A percentile compares a stretch with the other conserved stretches of the same genome.
phyloP scores from a whole-genome alignment of 2,888 invertebrate genomes.

The Chymomyza fuscimana region DNA sequence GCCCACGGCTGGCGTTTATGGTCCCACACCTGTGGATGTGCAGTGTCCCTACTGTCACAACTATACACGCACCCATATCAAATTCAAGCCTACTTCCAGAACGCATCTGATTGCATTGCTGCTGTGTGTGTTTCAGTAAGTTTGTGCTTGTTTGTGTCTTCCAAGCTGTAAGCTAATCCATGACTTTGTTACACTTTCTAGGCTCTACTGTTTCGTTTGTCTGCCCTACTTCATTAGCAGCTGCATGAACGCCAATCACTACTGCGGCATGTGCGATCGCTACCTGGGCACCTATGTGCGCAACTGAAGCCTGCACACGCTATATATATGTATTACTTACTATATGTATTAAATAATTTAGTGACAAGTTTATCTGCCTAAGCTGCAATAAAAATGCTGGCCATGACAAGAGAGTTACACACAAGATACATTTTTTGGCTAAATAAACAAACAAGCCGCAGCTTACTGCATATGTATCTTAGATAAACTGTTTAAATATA shows the following conservation, averaged over 20 bases:
- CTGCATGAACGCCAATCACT: slow-evolving; percentile 73
- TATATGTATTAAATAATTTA: slow-evolving; percentile 1
- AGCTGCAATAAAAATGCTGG: neutral
- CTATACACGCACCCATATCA: slow-evolving; percentile 79
- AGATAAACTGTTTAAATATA: slow-evolving; percentile 50
- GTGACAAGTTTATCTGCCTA: neutral
- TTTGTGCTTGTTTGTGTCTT: slow-evolving; percentile 19
- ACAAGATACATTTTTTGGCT: slow-evolving; percentile 10
- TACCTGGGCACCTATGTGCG: slow-evolving; percentile 72
- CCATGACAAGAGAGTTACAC: slow-evolving; percentile 4
- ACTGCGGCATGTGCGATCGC: slow-evolving; percentile 75
- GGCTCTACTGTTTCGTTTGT: slow-evolving; percentile 73
- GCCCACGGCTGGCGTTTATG: slow-evolving; percentile 61
- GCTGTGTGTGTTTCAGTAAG: slow-evolving; percentile 79
- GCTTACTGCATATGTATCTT: slow-evolving; percentile 24
- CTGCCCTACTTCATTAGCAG: slow-evolving; percentile 74
- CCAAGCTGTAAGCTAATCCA: neutral
- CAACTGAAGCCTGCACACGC: slow-evolving; percentile 21
- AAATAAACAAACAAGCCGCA: neutral
- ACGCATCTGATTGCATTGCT: slow-evolving; percentile 82
- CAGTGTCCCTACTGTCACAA: slow-evolving; percentile 81
- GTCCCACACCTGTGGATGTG: slow-evolving; percentile 79
- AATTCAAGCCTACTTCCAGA: slow-evolving; percentile 79
- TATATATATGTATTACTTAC: neutral
- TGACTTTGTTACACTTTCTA: slow-evolving; percentile 30